phyloP scores from a whole-genome alignment of 2,113 vertebrate genomes.

The Eidolon helvum region DNA sequence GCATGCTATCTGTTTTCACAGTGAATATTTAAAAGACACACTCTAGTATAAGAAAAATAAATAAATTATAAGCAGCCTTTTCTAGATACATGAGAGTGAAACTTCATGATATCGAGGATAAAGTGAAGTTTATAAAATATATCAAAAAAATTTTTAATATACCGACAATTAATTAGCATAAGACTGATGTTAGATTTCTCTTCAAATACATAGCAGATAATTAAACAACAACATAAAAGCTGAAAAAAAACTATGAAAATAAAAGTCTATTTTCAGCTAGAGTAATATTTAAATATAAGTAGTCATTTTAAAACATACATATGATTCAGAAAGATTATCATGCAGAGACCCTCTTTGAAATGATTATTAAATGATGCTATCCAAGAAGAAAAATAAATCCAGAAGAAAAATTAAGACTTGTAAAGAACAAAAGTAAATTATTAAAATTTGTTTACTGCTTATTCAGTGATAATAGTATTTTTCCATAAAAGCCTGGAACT shows the following conservation, averaged over 20 bases:
- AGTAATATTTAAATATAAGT: background rate
- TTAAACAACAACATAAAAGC: background rate
- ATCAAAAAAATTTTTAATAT: background rate
- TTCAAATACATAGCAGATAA: background rate
- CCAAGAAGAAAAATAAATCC: background rate
- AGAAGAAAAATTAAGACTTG: background rate
- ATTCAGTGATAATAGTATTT: background rate
- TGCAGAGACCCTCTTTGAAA: background rate
- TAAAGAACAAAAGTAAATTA: background rate
- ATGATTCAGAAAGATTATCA: background rate
- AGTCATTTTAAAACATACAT: background rate
- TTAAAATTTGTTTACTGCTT: background rate
- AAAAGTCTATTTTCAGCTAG: background rate
- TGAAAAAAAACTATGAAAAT: background rate
- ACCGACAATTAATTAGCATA: background rate
- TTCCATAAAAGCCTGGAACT: background rate
- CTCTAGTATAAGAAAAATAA: background rate
- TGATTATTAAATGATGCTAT: background rate
- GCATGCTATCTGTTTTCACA: background rate
- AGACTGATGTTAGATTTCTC: background rate
- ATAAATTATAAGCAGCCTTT: background rate
- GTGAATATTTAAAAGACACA: background rate
- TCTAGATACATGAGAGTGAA: background rate
- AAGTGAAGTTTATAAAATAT: background rate
- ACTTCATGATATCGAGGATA: background rate